Base-by-base conservation (phyloP, 2,797 vertebrate species). In the Telmatherina bonti region DNA sequence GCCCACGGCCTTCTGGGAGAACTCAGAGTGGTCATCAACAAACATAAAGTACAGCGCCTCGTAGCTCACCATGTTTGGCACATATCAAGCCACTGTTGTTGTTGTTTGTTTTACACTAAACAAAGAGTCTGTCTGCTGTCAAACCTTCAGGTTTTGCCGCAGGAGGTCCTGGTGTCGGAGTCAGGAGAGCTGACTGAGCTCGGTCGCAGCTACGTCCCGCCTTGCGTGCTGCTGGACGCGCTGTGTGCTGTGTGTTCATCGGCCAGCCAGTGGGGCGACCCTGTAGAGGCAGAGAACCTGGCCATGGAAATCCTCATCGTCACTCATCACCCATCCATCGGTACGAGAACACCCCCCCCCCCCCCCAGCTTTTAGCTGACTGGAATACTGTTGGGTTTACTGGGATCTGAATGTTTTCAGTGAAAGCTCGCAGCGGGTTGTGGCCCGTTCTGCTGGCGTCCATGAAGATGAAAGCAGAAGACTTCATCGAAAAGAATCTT, bases 271-370 rank as follows among this genome's bases (percentile, higher is more conserved):
- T 96, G 96, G 90, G 89, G 88, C 0, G 96, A 97, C 61, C 41
- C 86, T 0, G 26, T 53, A 0, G 95, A 96, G 86, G 93, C 95
- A 0, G 95, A 98, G 75, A 95, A 93, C 18, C 78, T 99, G 81
- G 97, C 96, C 18, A 91, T 95, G 90, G 96, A 97, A 77, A 93
- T 95, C 83, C 92, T 99, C 72, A 91, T 98, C 26, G 85, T 97
- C 72, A 91, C 95, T 58, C 96, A 97, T 77, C 98, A 99, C 83
- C 97, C 97, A 2, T 98, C 96, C 47, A 91, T 99, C 82, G 96
- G 98, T 99, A 79, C 29, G 66, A 38, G 29, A 27, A 27, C 12
- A 15, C 29, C 16, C 16, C 7, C 6, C 33, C n/a, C n/a, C 3
- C 26, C 27, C 18, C 20, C 51, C 5, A 8, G 15, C 13, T 27